Conservation (phyloP, 2,797 vertebrate genomes). For the Myoxocephalus aenaeus region DNA sequence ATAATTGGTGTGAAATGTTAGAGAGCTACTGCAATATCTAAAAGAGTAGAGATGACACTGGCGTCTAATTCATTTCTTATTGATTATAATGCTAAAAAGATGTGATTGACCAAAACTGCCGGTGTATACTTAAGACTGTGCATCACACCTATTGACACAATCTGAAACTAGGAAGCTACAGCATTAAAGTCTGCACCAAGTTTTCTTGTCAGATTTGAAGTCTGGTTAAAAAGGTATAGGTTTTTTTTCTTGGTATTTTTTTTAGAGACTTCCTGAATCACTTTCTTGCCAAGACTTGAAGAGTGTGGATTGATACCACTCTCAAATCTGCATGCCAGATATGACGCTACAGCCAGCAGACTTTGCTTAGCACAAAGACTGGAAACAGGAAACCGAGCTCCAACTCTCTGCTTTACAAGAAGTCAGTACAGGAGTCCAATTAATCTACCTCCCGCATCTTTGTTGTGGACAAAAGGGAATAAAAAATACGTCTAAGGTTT, state of each 20-base stretch:
- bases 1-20: background rate
- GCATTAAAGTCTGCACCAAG: background rate
- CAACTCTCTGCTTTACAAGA: conserved; percentile 30
- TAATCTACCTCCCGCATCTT: conserved; percentile 45
- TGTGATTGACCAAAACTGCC: background rate
- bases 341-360: background rate
- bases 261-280: background rate
- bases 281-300: background rate
- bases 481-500: conserved; percentile 50
- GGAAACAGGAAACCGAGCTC: background rate
- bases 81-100: background rate
- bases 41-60: background rate
- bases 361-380: background rate
- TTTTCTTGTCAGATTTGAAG: background rate
- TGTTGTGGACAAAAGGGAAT: conserved; percentile 30
- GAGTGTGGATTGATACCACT: background rate
- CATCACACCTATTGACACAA: background rate
- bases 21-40: background rate
- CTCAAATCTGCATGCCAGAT: background rate
- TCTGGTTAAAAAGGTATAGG: background rate
- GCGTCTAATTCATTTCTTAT: background rate
- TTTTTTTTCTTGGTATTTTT: no score
- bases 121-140: background rate
- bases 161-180: background rate
- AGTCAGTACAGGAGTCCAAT: conserved; percentile 37